Evolutionary conservation across 2,888 invertebrate genomes (phyloP).

Genomic region (Neoaliturus tenellus): DNA sequence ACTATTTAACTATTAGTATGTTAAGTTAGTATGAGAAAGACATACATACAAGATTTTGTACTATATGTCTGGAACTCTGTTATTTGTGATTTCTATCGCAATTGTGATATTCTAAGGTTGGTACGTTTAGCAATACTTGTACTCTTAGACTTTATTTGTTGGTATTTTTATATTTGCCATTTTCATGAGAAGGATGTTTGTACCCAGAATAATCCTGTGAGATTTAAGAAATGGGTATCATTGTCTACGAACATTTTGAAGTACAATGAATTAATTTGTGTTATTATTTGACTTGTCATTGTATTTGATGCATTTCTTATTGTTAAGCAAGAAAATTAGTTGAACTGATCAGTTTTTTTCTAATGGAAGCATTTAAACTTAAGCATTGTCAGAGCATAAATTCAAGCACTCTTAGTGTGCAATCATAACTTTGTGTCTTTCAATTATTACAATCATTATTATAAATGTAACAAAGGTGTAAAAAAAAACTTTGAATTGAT

Average conservation of each 20-base stretch:
- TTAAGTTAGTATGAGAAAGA: constrained; percentile 25
- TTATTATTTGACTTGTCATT: neutral
- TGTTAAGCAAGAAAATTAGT: neutral
- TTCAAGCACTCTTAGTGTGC: too few relatives aligned
- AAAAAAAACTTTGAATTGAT: too few relatives aligned
- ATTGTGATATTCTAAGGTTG: neutral
- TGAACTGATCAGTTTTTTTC: neutral
- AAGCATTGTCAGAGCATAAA: too few relatives aligned
- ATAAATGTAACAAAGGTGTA: too few relatives aligned
- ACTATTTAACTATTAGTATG: constrained; percentile 4
- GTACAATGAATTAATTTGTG: neutral
- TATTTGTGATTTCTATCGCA: neutral
- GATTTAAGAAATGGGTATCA: neutral
- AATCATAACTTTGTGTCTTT: too few relatives aligned
- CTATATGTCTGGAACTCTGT: neutral
- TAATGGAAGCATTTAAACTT: too few relatives aligned
- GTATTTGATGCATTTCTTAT: neutral
- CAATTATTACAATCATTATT: too few relatives aligned
- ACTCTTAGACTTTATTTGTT: neutral
- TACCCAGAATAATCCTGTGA: neutral
- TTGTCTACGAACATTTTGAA: neutral
- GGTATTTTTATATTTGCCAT: neutral
- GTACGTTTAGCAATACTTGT: neutral
- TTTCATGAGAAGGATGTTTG: neutral
- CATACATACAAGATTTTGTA: neutral